phyloP scores from a whole-genome alignment of 2,888 invertebrate genomes.

The Athalia rosae region DNA sequence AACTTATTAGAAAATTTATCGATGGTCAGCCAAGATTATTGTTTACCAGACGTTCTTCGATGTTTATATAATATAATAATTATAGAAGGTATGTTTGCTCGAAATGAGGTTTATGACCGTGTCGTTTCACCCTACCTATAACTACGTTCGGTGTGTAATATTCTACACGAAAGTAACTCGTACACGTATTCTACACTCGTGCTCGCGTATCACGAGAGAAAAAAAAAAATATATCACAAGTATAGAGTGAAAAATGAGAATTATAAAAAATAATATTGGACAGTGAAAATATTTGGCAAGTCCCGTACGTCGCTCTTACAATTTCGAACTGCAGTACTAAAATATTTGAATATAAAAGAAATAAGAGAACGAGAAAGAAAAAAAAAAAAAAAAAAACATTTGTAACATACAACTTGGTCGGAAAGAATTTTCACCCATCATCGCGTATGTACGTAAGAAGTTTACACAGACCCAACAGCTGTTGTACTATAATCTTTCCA shows the following conservation, averaged over 20 bases:
- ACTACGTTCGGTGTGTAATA: not conserved
- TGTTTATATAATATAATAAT: slow-evolving; percentile 3
- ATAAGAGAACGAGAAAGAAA: too few species aligned
- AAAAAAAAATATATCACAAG: too few species aligned
- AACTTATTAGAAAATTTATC: not conserved
- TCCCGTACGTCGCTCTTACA: too few species aligned
- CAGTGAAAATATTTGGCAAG: not conserved
- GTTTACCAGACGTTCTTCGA: slow-evolving; percentile 29
- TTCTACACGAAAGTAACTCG: not conserved
- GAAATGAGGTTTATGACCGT: slow-evolving; percentile 40
- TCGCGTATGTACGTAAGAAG: too few species aligned
- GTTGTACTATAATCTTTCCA: too few species aligned
- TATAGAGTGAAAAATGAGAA: not conserved
- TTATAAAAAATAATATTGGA: not conserved
- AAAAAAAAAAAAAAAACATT: not conserved
- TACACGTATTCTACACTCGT: not conserved
- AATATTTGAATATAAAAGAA: not conserved
- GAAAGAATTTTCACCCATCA: too few species aligned
- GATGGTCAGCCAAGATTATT: slow-evolving; percentile 9
- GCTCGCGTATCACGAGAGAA: not conserved
- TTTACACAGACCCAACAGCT: too few species aligned
- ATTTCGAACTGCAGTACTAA: too few species aligned
- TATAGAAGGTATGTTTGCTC: slow-evolving; percentile 33
- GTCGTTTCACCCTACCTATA: not conserved
- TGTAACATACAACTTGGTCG: not conserved